A percentile compares a stretch with the other conserved stretches of the same genome.
These are phyloP conservation scores for Armadillidium nasatum DNA, from an alignment of 1,140 invertebrate species.

Conservation along the genomic window DNA sequence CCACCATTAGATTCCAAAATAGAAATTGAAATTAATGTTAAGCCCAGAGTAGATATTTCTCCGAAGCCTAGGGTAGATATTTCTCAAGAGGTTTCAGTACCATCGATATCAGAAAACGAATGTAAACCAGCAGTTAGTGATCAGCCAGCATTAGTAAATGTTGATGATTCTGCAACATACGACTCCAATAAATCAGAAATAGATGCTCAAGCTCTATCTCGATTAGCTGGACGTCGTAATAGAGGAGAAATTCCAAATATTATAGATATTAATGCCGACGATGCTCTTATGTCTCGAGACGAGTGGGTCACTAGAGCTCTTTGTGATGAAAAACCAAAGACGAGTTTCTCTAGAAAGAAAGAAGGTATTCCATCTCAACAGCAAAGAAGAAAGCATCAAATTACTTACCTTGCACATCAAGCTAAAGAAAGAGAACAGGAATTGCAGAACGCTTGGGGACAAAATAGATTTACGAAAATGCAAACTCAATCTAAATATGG, in stretches of 20 bases:
- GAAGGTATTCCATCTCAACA: slow-evolving; percentile 62
- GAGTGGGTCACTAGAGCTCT: slow-evolving; percentile 76
- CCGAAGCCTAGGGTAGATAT: not conserved
- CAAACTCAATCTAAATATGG: slow-evolving; percentile 86
- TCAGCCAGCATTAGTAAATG: not conserved
- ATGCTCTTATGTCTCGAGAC: slow-evolving; percentile 70
- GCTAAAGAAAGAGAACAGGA: slow-evolving; percentile 90
- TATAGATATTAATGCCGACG: slow-evolving; percentile 76
- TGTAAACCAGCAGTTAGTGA: not conserved
- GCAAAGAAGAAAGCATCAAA: slow-evolving; percentile 84
- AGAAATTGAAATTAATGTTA: not conserved
- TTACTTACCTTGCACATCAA: slow-evolving; percentile 89
- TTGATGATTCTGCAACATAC: slow-evolving; percentile 1
- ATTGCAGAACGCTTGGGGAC: slow-evolving; percentile 88
- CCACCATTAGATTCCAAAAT: too few relatives aligned
- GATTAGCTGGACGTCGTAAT: slow-evolving; percentile 45
- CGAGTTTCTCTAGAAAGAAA: slow-evolving; percentile 55
- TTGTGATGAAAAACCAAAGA: slow-evolving; percentile 64
- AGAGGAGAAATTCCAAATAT: slow-evolving; percentile 58
- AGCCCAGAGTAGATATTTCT: not conserved
- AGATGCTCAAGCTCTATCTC: slow-evolving; percentile 28
- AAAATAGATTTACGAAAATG: slow-evolving; percentile 72
- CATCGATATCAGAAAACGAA: not conserved
- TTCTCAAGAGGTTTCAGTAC: not conserved
- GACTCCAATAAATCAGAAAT: slow-evolving; percentile 28